Base-by-base conservation (phyloP, 2,797 vertebrate species). In the Poeciliopsis infans region DNA sequence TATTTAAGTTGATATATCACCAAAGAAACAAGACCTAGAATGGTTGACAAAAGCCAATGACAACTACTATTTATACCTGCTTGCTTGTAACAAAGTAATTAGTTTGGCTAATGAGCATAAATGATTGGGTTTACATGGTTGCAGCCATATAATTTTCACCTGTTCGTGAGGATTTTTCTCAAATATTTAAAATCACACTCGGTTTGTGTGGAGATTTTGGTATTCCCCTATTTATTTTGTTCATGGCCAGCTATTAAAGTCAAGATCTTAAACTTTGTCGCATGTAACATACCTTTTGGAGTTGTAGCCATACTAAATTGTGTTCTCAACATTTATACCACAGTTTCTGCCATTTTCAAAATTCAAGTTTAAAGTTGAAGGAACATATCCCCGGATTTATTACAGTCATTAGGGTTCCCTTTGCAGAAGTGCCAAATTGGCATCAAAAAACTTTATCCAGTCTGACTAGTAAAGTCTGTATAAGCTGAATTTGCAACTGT, bases 1-100 rank as follows among this genome's bases (percentile, higher is more conserved):
- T 6, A 10, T 77, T 75, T 11, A 75, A 70, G 79, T 28, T 70
- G 36, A 84, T 72, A 74, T 81, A 77, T 61, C 20, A 61, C 31
- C 10, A 64, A 39, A 78, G 28, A 79, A 64, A 79, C n/a, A 64
- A 64, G 59, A 64, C 23, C 18, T 6, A 68, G 20, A 69, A 43
- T 69, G 39, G 11, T 8, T 69, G 12, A 43, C 16, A 25, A 69
- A 70, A 45, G 41, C 6, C 15, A 46, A 3, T 70, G 41, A 70
- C 41, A 45, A 15, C 68, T 45, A 45, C 8, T 68, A 68, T 45
- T n/a, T 69, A 23, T 45, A 20, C 7, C n/a, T 39, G 36, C 36
- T 41, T 70, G 43, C 41, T 28, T 70, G 68, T 28, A n/a, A 71
- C 5, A 28, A 28, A 46, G 1, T 46, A 45, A 71, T 28, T 45